Conservation (phyloP, 1,140 invertebrate species). For the Trialeurodes vaporariorum region DNA sequence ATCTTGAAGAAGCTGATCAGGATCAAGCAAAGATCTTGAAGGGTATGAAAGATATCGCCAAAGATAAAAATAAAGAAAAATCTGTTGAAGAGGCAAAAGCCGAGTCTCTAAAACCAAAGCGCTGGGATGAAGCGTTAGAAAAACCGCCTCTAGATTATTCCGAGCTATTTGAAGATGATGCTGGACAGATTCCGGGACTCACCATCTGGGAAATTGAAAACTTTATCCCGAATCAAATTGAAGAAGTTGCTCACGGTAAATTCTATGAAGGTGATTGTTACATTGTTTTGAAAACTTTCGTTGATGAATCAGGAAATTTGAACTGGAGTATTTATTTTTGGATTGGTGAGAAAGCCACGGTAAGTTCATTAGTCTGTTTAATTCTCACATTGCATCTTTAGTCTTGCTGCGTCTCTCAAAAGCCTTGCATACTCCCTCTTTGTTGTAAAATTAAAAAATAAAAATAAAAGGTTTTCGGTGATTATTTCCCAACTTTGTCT, state of each 20-base stretch:
- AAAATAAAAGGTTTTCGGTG: no score
- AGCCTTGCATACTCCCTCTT: no score
- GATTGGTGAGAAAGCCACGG: slow-evolving; percentile 93
- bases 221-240: slow-evolving; percentile 79
- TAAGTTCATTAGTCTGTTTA: slow-evolving; percentile 46
- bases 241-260: slow-evolving; percentile 71
- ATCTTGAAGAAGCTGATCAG: slow-evolving; percentile 67
- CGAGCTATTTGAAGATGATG: slow-evolving; percentile 96
- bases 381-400: no score
- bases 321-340: slow-evolving; percentile 93
- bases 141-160: slow-evolving; percentile 97
- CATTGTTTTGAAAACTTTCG: slow-evolving; percentile 84
- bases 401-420: no score
- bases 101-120: slow-evolving; percentile 62
- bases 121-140: slow-evolving; percentile 88
- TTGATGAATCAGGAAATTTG: slow-evolving; percentile 75
- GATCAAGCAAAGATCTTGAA: slow-evolving; percentile 92
- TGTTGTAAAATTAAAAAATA: no score
- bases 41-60: slow-evolving; percentile 96
- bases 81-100: slow-evolving; percentile 46
- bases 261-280: slow-evolving; percentile 99
- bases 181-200: slow-evolving; percentile 78
- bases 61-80: slow-evolving; percentile 64
- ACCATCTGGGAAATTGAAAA: slow-evolving; percentile 98
- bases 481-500: no score